Percentiles rank a stretch among this genome's conserved stretches.
These are phyloP conservation scores for Neuroterus valhalla DNA, from an alignment of 1,140 invertebrate genomes.

Conservation along the genomic window DNA sequence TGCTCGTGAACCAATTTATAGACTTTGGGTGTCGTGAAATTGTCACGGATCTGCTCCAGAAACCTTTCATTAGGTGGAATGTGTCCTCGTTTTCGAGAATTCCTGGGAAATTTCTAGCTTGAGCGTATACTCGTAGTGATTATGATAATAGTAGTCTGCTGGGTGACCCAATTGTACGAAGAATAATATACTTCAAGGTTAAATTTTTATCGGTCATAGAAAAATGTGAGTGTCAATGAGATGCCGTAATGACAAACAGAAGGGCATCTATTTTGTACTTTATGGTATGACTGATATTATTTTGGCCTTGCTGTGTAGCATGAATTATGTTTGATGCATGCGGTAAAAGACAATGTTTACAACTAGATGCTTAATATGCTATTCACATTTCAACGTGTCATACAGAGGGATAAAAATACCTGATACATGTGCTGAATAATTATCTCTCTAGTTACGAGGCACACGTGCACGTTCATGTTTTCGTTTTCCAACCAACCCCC, in stretches of 20 bases:
- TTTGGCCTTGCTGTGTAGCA: too few species aligned
- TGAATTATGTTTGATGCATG: too few species aligned
- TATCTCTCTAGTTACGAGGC: conserved; percentile 8
- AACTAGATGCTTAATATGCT: background rate
- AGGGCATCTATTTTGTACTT: too few species aligned
- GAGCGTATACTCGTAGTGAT: too few species aligned
- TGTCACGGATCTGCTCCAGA: conserved; percentile 25
- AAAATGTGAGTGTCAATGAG: too few species aligned
- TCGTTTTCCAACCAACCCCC: conserved; percentile 7
- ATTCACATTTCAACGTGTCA: background rate
- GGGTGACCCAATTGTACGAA: too few species aligned
- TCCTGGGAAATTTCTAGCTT: background rate
- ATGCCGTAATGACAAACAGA: too few species aligned
- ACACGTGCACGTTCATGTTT: conserved; percentile 15
- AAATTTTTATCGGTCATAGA: too few species aligned
- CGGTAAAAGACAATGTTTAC: too few species aligned
- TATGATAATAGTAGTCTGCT: too few species aligned
- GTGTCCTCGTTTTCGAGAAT: background rate
- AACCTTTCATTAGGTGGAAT: conserved; percentile 21
- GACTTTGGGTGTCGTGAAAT: conserved; percentile 26
- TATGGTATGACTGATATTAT: too few species aligned
- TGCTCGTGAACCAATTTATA: conserved; percentile 26
- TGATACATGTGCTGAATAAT: conserved; percentile 21
- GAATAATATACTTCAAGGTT: too few species aligned
- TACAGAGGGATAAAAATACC: conserved; percentile 11